These are phyloP conservation scores for Ischnura elegans DNA, from an alignment of 2,888 invertebrate genomes.

Conservation along the genomic window DNA sequence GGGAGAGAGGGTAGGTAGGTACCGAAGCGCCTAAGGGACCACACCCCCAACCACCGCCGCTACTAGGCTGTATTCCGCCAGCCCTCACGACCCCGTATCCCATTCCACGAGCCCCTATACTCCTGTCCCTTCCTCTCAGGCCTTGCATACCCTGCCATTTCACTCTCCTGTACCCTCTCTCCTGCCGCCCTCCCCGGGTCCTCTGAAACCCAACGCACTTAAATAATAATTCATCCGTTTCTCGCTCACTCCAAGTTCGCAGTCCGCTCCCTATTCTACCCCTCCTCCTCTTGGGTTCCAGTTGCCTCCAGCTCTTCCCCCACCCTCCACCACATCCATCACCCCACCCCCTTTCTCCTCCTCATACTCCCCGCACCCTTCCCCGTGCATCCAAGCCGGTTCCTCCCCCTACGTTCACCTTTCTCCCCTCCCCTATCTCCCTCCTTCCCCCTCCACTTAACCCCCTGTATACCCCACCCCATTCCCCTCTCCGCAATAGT, in stretches of 20 bases:
- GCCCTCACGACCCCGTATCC: background rate
- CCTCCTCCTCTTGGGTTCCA: background rate
- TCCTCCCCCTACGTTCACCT: background rate
- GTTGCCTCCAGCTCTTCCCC: background rate
- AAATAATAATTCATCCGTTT: constrained; percentile 50
- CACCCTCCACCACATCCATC: background rate
- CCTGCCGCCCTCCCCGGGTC: background rate
- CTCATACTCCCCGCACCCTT: background rate
- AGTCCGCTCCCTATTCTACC: background rate
- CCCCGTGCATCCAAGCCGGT: background rate
- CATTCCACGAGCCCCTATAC: background rate
- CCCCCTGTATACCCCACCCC: background rate
- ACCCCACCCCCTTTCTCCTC: background rate
- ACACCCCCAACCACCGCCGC: background rate
- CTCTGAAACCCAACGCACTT: constrained; percentile 55
- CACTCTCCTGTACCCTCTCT: background rate
- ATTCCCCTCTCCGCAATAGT: background rate
- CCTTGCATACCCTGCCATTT: background rate
- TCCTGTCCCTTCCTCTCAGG: background rate
- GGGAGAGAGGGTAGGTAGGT: constrained; percentile 4
- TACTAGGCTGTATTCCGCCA: too few relatives aligned
- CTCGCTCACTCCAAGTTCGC: background rate
- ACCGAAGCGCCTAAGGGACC: constrained; percentile 29
- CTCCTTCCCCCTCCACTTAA: too few relatives aligned
- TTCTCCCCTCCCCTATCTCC: background rate